Percentiles rank a stretch among this genome's conserved stretches.
phyloP scores from a whole-genome alignment of 2,113 vertebrate genomes.

The Thamnophis sirtalis region DNA sequence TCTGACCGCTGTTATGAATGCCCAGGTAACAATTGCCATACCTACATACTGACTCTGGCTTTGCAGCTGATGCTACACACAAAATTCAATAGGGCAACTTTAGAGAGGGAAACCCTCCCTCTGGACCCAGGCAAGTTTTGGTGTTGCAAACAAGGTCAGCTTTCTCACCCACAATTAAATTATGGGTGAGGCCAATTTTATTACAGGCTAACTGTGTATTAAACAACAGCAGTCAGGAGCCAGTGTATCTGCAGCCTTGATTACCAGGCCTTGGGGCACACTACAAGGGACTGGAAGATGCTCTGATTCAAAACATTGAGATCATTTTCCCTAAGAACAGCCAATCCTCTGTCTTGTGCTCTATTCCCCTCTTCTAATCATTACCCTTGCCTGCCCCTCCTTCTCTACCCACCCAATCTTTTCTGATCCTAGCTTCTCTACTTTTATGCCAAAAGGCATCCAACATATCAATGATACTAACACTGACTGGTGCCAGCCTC shows the following conservation, averaged over 20 bases:
- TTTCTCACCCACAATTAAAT: not conserved
- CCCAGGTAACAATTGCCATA: not conserved
- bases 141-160: not conserved
- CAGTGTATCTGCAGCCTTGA: not conserved
- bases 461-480: not conserved
- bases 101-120: not conserved
- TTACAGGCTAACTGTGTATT: not conserved
- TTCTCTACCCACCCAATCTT: not conserved
- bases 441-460: not conserved
- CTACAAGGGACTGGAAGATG: not conserved
- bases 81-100: not conserved
- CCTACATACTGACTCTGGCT: not conserved
- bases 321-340: not conserved
- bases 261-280: not conserved
- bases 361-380: not conserved
- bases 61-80: not conserved
- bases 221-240: not conserved
- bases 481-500: not conserved
- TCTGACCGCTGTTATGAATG: not conserved
- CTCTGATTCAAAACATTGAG: not conserved
- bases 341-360: not conserved
- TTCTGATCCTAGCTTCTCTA: not conserved
- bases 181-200: not conserved
- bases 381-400: not conserved
- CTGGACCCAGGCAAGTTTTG: not conserved